Percentiles rank a stretch among this genome's conserved stretches.
Evolutionary conservation across 2,113 vertebrate genomes (phyloP).

Genomic region (Theristicus caerulescens): DNA sequence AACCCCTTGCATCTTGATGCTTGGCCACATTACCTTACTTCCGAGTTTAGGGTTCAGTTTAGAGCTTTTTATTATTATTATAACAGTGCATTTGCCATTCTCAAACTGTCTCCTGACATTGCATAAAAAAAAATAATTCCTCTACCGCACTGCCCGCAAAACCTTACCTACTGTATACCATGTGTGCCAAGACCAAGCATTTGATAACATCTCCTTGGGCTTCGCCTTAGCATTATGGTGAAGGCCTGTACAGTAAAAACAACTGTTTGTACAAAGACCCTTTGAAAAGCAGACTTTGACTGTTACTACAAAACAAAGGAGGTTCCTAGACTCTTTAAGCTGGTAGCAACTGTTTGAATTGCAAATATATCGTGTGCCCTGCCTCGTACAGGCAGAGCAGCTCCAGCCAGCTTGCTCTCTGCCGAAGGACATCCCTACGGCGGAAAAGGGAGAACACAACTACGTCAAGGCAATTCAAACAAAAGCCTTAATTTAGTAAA

Average conservation of each 20-base stretch:
- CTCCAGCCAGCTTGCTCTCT: background rate
- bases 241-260: background rate
- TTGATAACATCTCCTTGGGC: background rate
- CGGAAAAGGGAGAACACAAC: background rate
- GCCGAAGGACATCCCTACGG: background rate
- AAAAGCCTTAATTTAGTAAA: background rate
- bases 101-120: background rate
- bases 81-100: background rate
- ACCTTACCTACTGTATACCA: fast-evolving
- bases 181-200: background rate
- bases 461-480: background rate
- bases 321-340: background rate
- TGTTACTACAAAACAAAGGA: background rate
- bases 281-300: background rate
- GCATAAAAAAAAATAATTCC: background rate
- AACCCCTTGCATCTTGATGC: background rate
- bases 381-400: fast-evolving
- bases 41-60: background rate
- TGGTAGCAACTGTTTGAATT: background rate
- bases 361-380: background rate
- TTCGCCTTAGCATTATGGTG: background rate
- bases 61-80: background rate
- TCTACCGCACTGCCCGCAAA: background rate
- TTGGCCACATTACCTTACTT: background rate
- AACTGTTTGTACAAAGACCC: background rate